Evolutionary conservation across 1,140 invertebrate species (phyloP), one percentile per base, ranked within the genome.

Genomic region (Neoseiulus cucumeris): DNA sequence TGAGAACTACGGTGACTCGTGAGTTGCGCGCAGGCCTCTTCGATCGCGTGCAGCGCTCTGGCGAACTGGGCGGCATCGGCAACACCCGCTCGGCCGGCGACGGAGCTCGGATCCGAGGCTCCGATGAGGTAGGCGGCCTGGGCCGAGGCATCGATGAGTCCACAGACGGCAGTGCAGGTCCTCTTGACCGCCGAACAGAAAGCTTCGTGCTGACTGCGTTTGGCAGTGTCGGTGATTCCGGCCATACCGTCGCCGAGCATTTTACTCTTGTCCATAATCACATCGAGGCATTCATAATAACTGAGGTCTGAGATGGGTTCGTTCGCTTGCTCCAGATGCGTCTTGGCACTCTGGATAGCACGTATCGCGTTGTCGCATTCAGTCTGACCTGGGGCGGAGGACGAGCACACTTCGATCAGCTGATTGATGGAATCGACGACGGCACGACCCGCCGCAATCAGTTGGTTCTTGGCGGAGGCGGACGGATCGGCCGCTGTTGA

Each of bases 311-410:
- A 92, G 65, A 96, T 80, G 0, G 92, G 89, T 74, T 95, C 87
- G 64, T 80, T 83, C 1, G 91, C 87, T 75, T 90, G 85, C 67
- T 91, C 85, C 29, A 96, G 76, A 42, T 94, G 77, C 4, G 85
- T 83, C 18, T 83, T 80, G 76, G 89, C 84, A 44, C 75, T 78
- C 76, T 79, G 84, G 67, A 97, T 95, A 73, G 88, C 87, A 65
- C 91, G 80, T n/a, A 96, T 85, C 1, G 94, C 92, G 73, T 89
- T 93, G 72, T 94, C 91, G 75, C 92, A 97, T 73, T 98, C 94
- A 73, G 90, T 93, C 78, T 95, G 90, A 0, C 92, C 87, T 69
- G 74, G 91, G 0, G 87, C 86, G 1, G 86, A 85, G 44, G 83
- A 85, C 2, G 86, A 88, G 74, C 85, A 89, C 59, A 86, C 83